Percentiles rank a stretch among this genome's conserved stretches.
phyloP scores from a whole-genome alignment of 2,797 vertebrate genomes.

The Anguilla marmorata region DNA sequence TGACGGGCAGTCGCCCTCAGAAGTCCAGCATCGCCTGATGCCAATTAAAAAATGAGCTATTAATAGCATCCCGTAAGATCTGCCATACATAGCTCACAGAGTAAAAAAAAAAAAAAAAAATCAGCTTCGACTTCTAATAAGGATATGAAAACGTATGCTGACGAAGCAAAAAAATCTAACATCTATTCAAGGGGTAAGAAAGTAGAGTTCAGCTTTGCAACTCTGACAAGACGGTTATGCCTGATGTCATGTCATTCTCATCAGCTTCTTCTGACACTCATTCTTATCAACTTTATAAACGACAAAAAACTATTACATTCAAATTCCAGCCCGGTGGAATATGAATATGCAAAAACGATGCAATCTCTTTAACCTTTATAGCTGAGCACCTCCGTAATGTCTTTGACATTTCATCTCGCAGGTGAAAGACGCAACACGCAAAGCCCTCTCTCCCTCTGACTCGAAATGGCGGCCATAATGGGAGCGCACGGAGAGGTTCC shows the following conservation, averaged over 20 bases:
- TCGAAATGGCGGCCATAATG: constrained; percentile 32
- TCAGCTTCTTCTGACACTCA: neutral
- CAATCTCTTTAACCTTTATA: constrained; percentile 52
- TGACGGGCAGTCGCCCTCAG: neutral
- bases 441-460: constrained; percentile 26
- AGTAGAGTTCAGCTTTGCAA: neutral
- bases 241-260: neutral
- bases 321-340: constrained; percentile 39
- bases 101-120: neutral
- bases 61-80: neutral
- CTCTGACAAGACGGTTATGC: neutral
- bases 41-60: neutral
- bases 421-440: constrained; percentile 8
- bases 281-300: constrained; percentile 33
- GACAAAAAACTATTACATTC: constrained; percentile 41
- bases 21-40: neutral
- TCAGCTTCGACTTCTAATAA: neutral
- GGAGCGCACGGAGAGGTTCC: constrained; percentile 29
- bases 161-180: neutral
- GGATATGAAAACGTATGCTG: neutral
- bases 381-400: constrained; percentile 44
- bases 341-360: constrained; percentile 53
- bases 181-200: neutral
- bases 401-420: constrained; percentile 45
- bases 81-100: neutral